A percentile compares a stretch with the other conserved stretches of the same genome.
Conservation (phyloP, 2,797 vertebrate species). For the Myotis daubentonii region DNA sequence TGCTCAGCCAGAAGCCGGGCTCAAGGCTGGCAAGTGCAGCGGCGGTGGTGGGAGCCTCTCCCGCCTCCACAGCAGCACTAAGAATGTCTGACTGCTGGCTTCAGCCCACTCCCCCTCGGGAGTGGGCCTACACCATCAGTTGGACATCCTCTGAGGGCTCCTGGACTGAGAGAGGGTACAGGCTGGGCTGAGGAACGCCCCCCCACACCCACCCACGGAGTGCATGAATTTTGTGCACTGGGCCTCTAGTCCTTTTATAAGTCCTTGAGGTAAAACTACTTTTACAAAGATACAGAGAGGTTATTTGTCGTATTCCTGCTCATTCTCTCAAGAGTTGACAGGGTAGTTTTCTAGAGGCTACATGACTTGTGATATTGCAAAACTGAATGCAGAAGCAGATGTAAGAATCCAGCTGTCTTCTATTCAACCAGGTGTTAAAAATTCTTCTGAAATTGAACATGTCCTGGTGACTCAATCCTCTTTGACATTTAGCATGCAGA, state of each 20-base stretch:
- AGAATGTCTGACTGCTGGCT: no score
- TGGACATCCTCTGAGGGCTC: no score
- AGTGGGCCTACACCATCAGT: no score
- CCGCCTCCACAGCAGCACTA: accelerated
- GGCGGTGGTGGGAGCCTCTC: no score
- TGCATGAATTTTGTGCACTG: no score
- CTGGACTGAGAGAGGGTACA: no score
- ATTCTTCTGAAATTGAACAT: background rate
- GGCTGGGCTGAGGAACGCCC: no score
- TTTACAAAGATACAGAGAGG: background rate
- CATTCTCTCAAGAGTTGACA: background rate
- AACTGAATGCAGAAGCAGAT: background rate
- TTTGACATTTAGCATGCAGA: background rate
- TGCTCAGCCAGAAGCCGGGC: no score
- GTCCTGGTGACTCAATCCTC: background rate
- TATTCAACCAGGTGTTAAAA: background rate
- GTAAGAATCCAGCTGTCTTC: background rate
- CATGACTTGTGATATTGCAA: background rate
- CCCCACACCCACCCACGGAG: no score
- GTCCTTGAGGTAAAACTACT: background rate
- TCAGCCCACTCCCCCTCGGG: no score
- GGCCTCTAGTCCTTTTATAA: no score
- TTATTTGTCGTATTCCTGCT: background rate
- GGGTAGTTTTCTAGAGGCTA: background rate
- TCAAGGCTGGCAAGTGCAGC: no score